Base-by-base conservation (phyloP, 2,797 vertebrate genomes). In the Antrozous pallidus region DNA sequence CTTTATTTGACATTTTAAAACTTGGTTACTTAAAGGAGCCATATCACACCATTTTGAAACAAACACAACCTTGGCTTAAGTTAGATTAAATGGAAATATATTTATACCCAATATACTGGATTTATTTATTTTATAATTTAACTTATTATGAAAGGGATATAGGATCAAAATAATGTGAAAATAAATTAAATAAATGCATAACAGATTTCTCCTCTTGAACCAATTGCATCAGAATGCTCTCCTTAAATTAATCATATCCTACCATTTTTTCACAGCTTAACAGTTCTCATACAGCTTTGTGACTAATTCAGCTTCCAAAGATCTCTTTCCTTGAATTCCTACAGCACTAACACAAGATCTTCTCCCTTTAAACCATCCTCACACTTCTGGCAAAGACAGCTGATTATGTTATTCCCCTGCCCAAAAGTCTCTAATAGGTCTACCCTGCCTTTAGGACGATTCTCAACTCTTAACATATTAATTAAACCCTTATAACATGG, bases 1-100 rank as follows among this genome's bases (percentile, higher is more conserved):
- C 18, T 88, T 91, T 17, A 51, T 77, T 78, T 90, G 14, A 40
- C 26, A 86, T 93, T 85, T 86, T 88, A 90, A 79, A 86, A 14
- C 38, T 54, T 93, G 36, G 61, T 87, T 79, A 71, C 40, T 83
- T 93, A 93, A 90, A 90, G 51, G 20, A 77, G 8, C 3, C 61
- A 75, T 56, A 84, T 20, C 45, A 14, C 0, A 89, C 13, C 12
- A 40, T 65, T 94, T 95, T 70, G 26, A 73, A 93, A 67, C 61
- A 92, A 77, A 87, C 33, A 90, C n/a, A 63, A 22, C 3, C 20
- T 83, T 95, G 56, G 65, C 17, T 75, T 92, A 63, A 93, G 69
- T 81, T 85, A 83, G 80, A 36, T 90, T 80, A 31, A 24, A 31
- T 63, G 63, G 14, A 31, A 90, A 78, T 6, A 42, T 45, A 93